These are phyloP conservation scores for Xiphorhynchus erythropygius DNA, from an alignment of 2,797 vertebrate species.

Conservation along the genomic window DNA sequence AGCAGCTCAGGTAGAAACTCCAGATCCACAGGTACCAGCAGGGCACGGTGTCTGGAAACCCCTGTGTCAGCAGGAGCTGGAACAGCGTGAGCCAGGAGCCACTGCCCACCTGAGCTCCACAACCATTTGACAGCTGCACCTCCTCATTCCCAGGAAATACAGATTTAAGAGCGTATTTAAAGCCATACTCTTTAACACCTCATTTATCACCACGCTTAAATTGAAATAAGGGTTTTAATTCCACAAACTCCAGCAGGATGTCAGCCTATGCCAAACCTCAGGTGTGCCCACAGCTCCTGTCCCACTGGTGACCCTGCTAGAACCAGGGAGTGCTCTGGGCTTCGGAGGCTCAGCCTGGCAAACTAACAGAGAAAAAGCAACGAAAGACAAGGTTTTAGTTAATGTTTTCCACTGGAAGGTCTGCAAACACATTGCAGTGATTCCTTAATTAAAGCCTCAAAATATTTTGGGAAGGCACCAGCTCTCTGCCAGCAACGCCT, in stretches of 20 bases:
- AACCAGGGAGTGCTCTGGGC: not conserved
- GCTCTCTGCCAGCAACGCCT: not conserved
- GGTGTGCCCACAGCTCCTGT: not conserved
- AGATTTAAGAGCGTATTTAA: not conserved
- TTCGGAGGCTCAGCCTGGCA: not conserved
- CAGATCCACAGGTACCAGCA: not conserved
- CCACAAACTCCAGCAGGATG: not conserved
- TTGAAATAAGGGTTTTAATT: not conserved
- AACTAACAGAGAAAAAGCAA: not conserved
- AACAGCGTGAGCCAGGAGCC: fast-evolving
- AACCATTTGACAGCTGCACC: fast-evolving
- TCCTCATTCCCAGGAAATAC: not conserved
- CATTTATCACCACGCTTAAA: fast-evolving
- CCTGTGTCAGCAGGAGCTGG: fast-evolving
- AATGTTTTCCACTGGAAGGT: not conserved
- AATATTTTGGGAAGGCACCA: not conserved
- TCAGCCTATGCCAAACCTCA: not conserved
- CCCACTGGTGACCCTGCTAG: not conserved
- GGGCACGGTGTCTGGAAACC: fast-evolving
- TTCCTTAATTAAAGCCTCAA: not conserved
- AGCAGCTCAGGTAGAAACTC: not conserved
- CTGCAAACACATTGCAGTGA: not conserved
- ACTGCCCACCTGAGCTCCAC: not conserved
- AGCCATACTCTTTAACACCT: not conserved
- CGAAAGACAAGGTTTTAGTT: not conserved